phyloP scores from a whole-genome alignment of 1,140 invertebrate species.

The Gonioctena quinquepunctata region DNA sequence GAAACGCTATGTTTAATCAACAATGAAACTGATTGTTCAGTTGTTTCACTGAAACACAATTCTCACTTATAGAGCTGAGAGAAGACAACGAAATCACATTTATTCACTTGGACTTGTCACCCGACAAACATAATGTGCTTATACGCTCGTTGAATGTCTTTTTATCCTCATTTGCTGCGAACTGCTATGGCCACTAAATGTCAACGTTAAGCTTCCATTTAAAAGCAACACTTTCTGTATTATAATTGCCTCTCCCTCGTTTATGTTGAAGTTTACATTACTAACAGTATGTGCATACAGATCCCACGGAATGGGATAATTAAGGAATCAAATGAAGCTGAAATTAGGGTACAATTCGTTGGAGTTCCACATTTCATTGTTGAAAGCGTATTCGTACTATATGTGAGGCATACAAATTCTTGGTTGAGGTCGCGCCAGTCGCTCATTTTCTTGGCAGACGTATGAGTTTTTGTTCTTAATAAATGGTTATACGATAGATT shows the following conservation, averaged over 20 bases:
- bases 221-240: background rate
- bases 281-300: background rate
- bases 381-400: no score
- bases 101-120: background rate
- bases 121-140: background rate
- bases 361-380: no score
- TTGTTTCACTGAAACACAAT: background rate
- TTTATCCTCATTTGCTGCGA: background rate
- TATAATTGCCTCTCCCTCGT: background rate
- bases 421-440: no score
- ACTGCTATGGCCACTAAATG: background rate
- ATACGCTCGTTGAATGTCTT: background rate
- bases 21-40: no score
- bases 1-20: no score
- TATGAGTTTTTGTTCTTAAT: no score
- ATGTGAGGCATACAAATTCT: no score
- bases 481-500: no score
- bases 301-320: background rate
- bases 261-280: no score
- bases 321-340: background rate
- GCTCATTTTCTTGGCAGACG: no score
- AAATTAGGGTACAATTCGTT: no score
- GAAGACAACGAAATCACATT: background rate
- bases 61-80: background rate
- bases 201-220: background rate